phyloP scores from a whole-genome alignment of 2,113 vertebrate species.

The Lepus europaeus region DNA sequence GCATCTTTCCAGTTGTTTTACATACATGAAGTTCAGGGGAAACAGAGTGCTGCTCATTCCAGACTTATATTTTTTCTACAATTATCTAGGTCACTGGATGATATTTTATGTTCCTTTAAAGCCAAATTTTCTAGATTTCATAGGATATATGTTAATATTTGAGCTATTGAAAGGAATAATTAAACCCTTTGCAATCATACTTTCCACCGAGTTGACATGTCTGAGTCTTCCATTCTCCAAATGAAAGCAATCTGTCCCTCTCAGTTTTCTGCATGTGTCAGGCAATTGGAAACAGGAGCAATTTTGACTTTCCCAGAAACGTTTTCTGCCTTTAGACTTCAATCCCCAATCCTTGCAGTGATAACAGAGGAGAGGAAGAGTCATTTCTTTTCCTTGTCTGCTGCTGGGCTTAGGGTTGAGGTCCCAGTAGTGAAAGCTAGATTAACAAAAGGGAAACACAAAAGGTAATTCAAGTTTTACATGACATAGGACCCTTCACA shows the following conservation, averaged over 20 bases:
- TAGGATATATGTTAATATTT: background rate
- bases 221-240: conserved; percentile 39
- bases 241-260: conserved; percentile 59
- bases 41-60: background rate
- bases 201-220: conserved; percentile 52
- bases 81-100: background rate
- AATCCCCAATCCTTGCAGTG: background rate
- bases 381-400: background rate
- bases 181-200: conserved; percentile 38
- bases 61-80: background rate
- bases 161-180: conserved; percentile 1
- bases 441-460: background rate
- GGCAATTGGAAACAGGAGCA: conserved; percentile 32
- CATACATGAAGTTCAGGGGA: background rate
- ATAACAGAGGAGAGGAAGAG: background rate
- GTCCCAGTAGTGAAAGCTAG: background rate
- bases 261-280: background rate
- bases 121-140: background rate
- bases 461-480: background rate
- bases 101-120: conserved; percentile 10
- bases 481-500: background rate
- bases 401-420: background rate
- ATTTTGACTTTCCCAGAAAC: conserved; percentile 25
- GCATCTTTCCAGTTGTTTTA: background rate
- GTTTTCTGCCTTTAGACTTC: conserved; percentile 16